Evolutionary conservation across 2,797 vertebrate species (phyloP).

Genomic region (Malacoctenus gilli): DNA sequence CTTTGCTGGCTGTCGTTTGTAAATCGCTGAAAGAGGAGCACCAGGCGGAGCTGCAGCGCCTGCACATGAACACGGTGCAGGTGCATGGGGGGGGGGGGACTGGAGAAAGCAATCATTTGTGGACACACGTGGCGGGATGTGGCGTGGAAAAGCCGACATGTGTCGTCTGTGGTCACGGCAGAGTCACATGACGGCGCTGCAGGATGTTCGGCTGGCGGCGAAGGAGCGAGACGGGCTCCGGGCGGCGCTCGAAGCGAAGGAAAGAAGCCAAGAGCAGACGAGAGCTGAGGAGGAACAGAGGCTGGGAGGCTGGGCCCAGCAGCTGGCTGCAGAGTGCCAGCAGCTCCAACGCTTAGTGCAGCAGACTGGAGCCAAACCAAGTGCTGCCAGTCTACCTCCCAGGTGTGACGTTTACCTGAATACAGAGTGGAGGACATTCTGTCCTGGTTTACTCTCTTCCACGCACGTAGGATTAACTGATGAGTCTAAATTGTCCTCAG

Average conservation of each 20-base stretch:
- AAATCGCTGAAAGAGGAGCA: slow-evolving; percentile 75
- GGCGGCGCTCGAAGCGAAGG: slow-evolving; percentile 53
- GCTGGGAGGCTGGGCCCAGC: slow-evolving; percentile 47
- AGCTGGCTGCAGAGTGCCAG: slow-evolving; percentile 62
- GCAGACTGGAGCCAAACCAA: slow-evolving; percentile 39
- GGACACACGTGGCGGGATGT: neutral
- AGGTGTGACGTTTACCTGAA: slow-evolving; percentile 46
- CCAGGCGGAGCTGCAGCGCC: slow-evolving; percentile 55
- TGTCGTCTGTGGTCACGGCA: slow-evolving; percentile 65
- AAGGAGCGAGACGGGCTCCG: slow-evolving; percentile 59
- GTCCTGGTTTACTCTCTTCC: too few relatives aligned
- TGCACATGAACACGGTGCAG: slow-evolving; percentile 59
- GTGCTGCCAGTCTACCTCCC: slow-evolving; percentile 12
- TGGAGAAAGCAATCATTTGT: slow-evolving; percentile 2
- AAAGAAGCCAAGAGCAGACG: slow-evolving; percentile 36
- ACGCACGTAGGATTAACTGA: too few relatives aligned
- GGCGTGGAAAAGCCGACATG: slow-evolving; percentile 26
- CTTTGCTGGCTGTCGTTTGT: slow-evolving; percentile 54
- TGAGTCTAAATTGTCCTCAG: too few relatives aligned
- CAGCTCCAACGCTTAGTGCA: slow-evolving; percentile 56
- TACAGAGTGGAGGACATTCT: neutral
- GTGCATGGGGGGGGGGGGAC: slow-evolving; percentile 49
- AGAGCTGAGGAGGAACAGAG: slow-evolving; percentile 64
- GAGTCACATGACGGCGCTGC: slow-evolving; percentile 27
- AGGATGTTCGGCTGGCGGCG: slow-evolving; percentile 58